Base-by-base conservation (phyloP, 2,888 invertebrate genomes). In the Acleris holmiana region DNA sequence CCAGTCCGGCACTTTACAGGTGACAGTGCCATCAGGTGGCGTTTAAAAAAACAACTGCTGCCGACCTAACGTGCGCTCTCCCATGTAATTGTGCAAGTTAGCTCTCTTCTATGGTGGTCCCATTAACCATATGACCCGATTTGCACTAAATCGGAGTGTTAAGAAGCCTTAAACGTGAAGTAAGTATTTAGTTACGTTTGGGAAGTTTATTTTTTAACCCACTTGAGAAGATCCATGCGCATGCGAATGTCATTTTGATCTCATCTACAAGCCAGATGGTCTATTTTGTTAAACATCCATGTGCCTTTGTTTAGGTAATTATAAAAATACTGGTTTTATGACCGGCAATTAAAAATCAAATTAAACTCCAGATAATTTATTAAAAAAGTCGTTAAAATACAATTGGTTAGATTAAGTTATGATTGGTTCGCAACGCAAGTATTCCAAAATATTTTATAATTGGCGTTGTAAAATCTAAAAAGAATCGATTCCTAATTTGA, bases 81-180 rank as follows among this genome's bases (percentile, higher is more conserved):
- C 84, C 86, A 85, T 80, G 54, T 72, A 79, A 85, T 80, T 74
- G 74, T 25, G 66, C 71, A 75, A 71, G 69, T 51, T 48, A 29
- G 18, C 69, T 66, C 69, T 66, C 53, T 57, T 66, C 58, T 66
- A 47, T 68, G 85, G 85, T 82, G 85, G 84, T 80, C 82, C 61
- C 67, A 70, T 29, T 73, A 69, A 70, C 82, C 85, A 84, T 73
- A 76, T 85, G 86, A 85, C 84, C 80, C 53, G 60, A 60, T 65
- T 60, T 49, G 19, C 54, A 29, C 66, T 73, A 56, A 67, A 67
- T 49, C 21, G 44, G 17, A 0, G 44, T 56, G 54, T 55, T 50
- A 68, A 35, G 80, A 84, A 83, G 70, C 79, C 84, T 61, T 77
- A 74, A 41, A 68, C 68, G 59, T 57, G 53, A 23, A 29, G 61